These are phyloP conservation scores for Heliconius charithonia DNA, from an alignment of 2,888 invertebrate species.

Conservation along the genomic window DNA sequence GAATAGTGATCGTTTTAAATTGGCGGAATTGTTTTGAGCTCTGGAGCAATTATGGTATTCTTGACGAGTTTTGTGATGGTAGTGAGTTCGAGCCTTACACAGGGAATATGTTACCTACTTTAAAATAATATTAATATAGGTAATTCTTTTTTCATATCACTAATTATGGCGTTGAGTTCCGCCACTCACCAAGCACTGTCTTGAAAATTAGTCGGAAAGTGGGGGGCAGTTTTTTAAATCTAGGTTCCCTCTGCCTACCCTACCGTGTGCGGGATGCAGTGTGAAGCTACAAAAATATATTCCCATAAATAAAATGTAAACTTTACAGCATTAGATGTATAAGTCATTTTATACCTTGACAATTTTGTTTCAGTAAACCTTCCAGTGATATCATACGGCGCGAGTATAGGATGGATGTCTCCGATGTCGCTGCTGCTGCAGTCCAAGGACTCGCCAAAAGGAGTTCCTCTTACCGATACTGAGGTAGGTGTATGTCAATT, in stretches of 20 bases:
- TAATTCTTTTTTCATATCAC: no score
- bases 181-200: no score
- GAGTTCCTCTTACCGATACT: constrained; percentile 63
- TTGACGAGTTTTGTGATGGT: no score
- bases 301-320: no score
- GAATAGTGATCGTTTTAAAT: neutral
- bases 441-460: constrained; percentile 69
- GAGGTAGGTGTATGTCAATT: constrained; percentile 54
- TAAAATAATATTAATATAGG: no score
- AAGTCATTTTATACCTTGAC: neutral
- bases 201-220: no score
- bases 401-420: constrained; percentile 82
- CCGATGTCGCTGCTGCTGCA: constrained; percentile 78
- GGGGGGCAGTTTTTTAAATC: neutral
- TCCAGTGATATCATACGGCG: constrained; percentile 78
- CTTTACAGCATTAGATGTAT: no score
- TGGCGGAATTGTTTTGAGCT: neutral
- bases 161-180: no score
- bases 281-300: no score
- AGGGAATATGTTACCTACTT: no score
- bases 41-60: no score
- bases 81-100: no score
- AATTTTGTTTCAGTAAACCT: constrained; percentile 69
- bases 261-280: neutral
- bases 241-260: neutral